Base-by-base conservation (phyloP, 2,113 vertebrate genomes). In the Scomber colias region DNA sequence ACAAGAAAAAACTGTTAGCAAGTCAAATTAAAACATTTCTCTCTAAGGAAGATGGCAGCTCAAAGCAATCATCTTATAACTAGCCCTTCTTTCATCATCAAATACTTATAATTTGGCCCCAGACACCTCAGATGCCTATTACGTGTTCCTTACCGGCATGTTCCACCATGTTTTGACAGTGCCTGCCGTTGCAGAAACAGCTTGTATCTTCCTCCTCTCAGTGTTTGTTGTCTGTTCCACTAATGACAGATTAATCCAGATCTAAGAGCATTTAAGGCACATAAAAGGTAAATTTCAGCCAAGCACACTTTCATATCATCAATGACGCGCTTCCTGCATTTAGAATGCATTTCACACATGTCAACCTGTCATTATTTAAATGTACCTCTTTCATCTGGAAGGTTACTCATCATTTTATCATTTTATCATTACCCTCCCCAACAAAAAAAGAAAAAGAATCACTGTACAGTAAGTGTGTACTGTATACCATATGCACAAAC, bases 171-270 rank as follows among this genome's bases (percentile, higher is more conserved):
- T 92, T 92, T 78, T 79, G 72, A 82, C 83, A 77, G 70, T 15
- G 53, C 48, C 71, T 86, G 67, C 53, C 71, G 69, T 70, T 68
- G 81, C 54, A 78, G 68, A 77, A 64, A 79, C 75, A 60, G 59
- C 60, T 6, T 46, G 21, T 71, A 77, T 73, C 49, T 72, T 49
- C 62, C 69, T 64, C 40, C 83, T 87, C 79, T n/a, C 81, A 81
- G 83, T 84, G 77, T 90, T 86, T 90, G 75, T 80, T 74, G 77
- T 80, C 69, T 85, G 79, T 86, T 54, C 56, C 67, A 12, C 79
- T 93, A 92, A 93, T 90, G 86, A 89, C 82, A 91, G 84, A 91
- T 91, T 89, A 79, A 89, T 90, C 74, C 77, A 86, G 24, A 89
- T 91, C 71, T 87, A 49, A 92, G 82, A 61, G 62, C 51, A 63